These are phyloP conservation scores for Hippocampus barbouri DNA, from an alignment of 2,113 vertebrate genomes.

Conservation along the genomic window DNA sequence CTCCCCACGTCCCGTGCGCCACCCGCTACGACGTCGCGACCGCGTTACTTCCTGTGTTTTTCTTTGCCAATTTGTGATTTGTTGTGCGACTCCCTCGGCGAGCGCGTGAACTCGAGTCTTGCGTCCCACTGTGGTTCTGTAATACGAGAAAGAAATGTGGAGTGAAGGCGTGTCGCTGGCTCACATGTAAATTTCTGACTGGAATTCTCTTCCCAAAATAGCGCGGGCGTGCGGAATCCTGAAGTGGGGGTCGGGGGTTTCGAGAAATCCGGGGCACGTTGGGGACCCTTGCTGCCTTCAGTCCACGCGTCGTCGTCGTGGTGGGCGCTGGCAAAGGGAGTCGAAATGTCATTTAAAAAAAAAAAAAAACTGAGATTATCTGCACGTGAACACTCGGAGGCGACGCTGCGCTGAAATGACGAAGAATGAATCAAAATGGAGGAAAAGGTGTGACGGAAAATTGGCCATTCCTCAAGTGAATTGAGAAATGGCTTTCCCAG, in stretches of 20 bases:
- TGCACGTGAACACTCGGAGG: no score
- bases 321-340: not conserved
- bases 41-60: not conserved
- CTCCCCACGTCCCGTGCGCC: no score
- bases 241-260: not conserved
- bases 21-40: no score
- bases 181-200: slow-evolving; percentile 30
- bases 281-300: slow-evolving; percentile 40
- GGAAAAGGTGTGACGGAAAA: no score
- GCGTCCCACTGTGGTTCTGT: not conserved
- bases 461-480: no score
- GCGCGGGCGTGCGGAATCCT: slow-evolving; percentile 29
- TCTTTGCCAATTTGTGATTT: not conserved
- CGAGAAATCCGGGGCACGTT: slow-evolving; percentile 24
- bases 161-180: slow-evolving; percentile 2
- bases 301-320: slow-evolving; percentile 2
- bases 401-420: no score
- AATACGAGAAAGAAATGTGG: not conserved
- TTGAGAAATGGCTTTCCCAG: no score
- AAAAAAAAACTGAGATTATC: not conserved
- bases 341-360: not conserved
- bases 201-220: slow-evolving; percentile 53
- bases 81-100: no score
- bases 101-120: not conserved
- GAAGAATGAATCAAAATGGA: no score